Evolutionary conservation across 2,888 invertebrate species (phyloP), one percentile per base, ranked within the genome.

Genomic region (Selenia dentaria): DNA sequence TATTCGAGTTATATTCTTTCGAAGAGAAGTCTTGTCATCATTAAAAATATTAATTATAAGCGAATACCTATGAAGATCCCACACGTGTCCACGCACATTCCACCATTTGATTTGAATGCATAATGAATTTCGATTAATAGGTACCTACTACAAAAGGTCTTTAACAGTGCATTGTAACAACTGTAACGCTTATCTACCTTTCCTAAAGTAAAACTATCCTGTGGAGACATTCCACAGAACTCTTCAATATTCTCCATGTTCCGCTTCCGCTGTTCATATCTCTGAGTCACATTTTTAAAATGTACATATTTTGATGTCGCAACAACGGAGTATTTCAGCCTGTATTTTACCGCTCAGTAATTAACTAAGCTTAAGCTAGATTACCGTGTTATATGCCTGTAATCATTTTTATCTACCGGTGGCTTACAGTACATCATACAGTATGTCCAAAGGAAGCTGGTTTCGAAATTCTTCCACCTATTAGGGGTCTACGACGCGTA

Each of bases 401-500:
- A 68, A 71, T 67, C 67, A 59, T 50, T 63, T 63, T 68, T 68
- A 73, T 70, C 71, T 62, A 43, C 42, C 25, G 47, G 34, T 51
- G 33, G 54, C 51, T 58, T 62, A 53, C 32, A 43, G 42, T 42
- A 16, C 16, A 2, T 16, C 16, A 16, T 8, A 22, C 22, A 22
- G 33, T 38, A 29, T 38, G 54, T 54, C 58, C 45, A 39, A 55
- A 58, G 56, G 56, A 60, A 60, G 52, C 59, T 45, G 51, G 51
- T 70, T 70, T 67, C 65, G 59, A 54, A 67, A 74, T 62, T 43
- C 57, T 24, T 62, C 3, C 57, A 46, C 27, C 27, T 18, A 24
- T 22, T 24, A 18, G 32, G 26, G 31, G 28, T 13, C 28, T 35
- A 22, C 22, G 38, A 9, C 16, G 32, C 31, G 43, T 57, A 50